These are phyloP conservation scores for Camponotus fellah DNA, from an alignment of 2,888 invertebrate species.

Conservation along the genomic window DNA sequence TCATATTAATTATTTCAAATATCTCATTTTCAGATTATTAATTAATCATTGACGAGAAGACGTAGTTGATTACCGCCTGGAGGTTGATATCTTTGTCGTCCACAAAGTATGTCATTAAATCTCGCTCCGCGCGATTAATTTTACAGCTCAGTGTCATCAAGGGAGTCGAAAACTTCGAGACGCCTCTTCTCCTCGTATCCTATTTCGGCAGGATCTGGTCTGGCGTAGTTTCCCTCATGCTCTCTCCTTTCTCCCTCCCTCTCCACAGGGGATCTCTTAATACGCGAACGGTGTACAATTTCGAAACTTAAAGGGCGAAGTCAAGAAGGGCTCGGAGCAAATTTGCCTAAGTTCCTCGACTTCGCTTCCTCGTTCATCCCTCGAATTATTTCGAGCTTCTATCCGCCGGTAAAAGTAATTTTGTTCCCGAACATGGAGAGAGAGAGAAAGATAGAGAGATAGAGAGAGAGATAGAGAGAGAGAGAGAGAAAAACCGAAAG, in stretches of 20 bases:
- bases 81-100: conserved; percentile 3
- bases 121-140: conserved; percentile 49
- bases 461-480: conserved; percentile 17
- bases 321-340: conserved; percentile 55
- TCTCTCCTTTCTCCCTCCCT: background rate
- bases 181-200: conserved; percentile 40
- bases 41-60: conserved; percentile 8
- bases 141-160: conserved; percentile 44
- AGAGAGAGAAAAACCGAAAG: background rate
- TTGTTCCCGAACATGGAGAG: conserved; percentile 60
- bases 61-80: conserved; percentile 2
- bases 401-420: conserved; percentile 76
- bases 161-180: conserved; percentile 48
- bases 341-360: conserved; percentile 63
- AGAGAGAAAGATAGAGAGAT: conserved; percentile 6
- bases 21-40: conserved; percentile 18
- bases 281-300: conserved; percentile 53
- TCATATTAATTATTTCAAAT: background rate
- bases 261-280: conserved; percentile 24
- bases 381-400: conserved; percentile 71
- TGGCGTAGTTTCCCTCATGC: conserved; percentile 28
- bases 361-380: conserved; percentile 55
- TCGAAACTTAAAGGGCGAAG: conserved; percentile 58
- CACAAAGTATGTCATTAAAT: conserved; percentile 40
- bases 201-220: conserved; percentile 40